A percentile compares a stretch with the other conserved stretches of the same genome.
Conservation (phyloP, 2,797 vertebrate species). For the Cheirogaleus major region DNA sequence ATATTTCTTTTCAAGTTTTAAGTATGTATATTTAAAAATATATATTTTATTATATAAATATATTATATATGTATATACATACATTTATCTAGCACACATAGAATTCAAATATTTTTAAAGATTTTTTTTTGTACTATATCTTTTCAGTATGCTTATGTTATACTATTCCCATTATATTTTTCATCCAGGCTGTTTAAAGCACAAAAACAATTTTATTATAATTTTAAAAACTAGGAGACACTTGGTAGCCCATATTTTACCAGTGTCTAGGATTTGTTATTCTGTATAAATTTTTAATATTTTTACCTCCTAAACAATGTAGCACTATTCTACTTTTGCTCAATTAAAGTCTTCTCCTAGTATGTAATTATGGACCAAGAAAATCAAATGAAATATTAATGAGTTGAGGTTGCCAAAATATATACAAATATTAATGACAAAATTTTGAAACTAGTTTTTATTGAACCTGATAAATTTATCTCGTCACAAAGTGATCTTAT, state of each 20-base stretch:
- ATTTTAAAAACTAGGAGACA: not conserved
- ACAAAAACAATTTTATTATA: not conserved
- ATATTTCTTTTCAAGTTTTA: not conserved
- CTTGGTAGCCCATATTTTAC: not conserved
- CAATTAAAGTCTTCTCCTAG: not conserved
- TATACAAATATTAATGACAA: not conserved
- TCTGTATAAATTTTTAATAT: not conserved
- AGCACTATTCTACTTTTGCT: not conserved
- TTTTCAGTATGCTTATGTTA: not conserved
- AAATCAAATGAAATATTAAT: slow-evolving; percentile 1
- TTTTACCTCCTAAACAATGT: not conserved
- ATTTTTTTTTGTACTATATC: not conserved
- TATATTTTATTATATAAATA: no score
- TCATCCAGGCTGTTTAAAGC: not conserved
- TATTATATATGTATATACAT: not conserved
- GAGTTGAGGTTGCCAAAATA: not conserved
- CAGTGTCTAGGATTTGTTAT: not conserved
- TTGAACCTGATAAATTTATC: not conserved
- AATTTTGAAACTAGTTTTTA: not conserved
- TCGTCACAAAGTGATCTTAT: not conserved
- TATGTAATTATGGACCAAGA: not conserved
- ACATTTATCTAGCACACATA: not conserved
- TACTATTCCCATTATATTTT: not conserved
- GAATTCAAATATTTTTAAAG: not conserved
- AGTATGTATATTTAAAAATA: not conserved